Base-by-base conservation (phyloP, 2,888 invertebrate species). In the Steinernema hermaphroditum region DNA sequence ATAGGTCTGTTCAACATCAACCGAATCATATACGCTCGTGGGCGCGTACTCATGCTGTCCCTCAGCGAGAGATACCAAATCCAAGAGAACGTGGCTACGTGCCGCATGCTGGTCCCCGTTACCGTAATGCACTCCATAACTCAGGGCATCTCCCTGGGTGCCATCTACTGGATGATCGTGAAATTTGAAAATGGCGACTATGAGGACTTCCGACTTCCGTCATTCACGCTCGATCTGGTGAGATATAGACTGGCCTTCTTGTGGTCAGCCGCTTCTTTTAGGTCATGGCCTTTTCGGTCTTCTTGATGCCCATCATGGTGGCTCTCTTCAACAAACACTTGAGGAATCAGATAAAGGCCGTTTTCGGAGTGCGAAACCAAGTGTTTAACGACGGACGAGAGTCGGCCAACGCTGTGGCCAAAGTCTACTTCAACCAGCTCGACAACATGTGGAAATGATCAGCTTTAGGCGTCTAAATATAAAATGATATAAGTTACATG, bases 1-100 rank as follows among this genome's bases (percentile, higher is more conserved):
- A 14, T 62, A 6, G 27, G 62, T 32, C 32, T 62, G 12, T 62
- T 62, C 62, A 62, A 62, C 62, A 62, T 62, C 62, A 62, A 62
- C 34, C 27, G 62, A 6, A 62, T 62, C 62, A 62, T 32, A 32
- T 16, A 62, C 32, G 16, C 27, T 12, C 62, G 62, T 14, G 62
- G 62, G 1, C 62, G 62, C 22, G 62, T 62, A 1, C n/a, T 62
- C 1, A 62, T 62, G 62, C 32, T 62, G 2, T n/a, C 32, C 16
- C 62, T 62, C 4, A 62, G 62, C 34, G 62, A 62, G n/a, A 29
- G 62, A 1, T 62, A 62, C 29, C 62, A 62, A 32, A 62, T 62
- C 34, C 27, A 62, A 1, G 62, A 62, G 34, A 62, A 62, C 62
- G 62, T 62, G 32, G 29, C 62, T 32, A 62, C 62, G 16, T 62